Conservation (phyloP, 2,113 vertebrate species). For the Bettongia penicillata region DNA sequence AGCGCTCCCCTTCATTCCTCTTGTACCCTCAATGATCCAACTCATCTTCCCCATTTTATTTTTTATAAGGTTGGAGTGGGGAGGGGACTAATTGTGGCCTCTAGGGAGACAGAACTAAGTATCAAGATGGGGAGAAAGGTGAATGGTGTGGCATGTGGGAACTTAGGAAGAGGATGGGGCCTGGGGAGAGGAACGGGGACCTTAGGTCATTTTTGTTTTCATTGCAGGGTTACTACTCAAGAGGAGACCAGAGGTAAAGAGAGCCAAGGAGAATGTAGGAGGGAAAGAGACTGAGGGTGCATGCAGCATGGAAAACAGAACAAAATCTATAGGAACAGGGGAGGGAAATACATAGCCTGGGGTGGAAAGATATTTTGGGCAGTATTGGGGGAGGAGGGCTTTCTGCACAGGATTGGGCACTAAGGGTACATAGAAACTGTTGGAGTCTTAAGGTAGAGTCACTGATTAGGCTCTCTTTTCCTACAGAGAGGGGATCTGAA, state of each 20-base stretch:
- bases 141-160: not conserved
- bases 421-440: not conserved
- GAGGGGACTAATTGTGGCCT: not conserved
- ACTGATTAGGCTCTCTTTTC: not conserved
- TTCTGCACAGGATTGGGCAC: not conserved
- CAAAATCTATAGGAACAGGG: not conserved
- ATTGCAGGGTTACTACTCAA: slow-evolving; percentile 76
- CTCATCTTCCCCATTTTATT: not conserved
- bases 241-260: slow-evolving; percentile 72
- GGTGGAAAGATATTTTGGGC: not conserved
- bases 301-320: not conserved
- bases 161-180: not conserved
- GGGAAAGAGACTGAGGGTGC: slow-evolving; percentile 10
- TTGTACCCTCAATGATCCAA: not conserved
- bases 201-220: not conserved
- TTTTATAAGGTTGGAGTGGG: not conserved
- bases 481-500: slow-evolving; percentile 63
- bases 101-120: not conserved
- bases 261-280: not conserved
- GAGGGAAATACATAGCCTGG: not conserved
- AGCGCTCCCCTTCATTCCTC: too few species aligned
- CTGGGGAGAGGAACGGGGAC: not conserved
- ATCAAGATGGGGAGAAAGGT: not conserved
- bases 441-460: not conserved
- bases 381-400: not conserved